A percentile compares a stretch with the other conserved stretches of the same genome.
Conservation (phyloP, 2,888 invertebrate species). For the Himalopsyche anomala region DNA sequence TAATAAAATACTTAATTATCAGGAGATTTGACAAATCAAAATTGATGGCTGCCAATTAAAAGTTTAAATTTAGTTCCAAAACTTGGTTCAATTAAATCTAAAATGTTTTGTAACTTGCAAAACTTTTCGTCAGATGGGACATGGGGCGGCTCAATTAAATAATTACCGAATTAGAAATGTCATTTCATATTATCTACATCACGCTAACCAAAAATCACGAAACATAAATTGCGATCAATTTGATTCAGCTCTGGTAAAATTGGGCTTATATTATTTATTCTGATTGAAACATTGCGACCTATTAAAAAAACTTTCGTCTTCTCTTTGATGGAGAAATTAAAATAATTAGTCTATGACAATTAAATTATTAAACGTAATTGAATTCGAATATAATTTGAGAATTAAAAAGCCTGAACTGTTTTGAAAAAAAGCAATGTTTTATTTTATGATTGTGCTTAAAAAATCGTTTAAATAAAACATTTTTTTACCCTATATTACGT, state of each 20-base stretch:
- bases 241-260: not conserved
- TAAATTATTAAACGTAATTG: not conserved
- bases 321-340: not conserved
- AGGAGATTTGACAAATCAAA: slow-evolving; percentile 2
- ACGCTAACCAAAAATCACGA: slow-evolving; percentile 30
- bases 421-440: no score
- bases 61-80: slow-evolving; percentile 6
- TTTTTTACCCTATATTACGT: no score
- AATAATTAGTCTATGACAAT: not conserved
- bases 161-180: slow-evolving; percentile 16
- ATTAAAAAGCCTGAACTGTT: no score
- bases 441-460: no score
- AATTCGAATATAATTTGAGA: no score
- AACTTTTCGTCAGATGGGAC: not conserved
- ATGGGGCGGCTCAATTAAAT: slow-evolving; percentile 3
- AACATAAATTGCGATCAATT: slow-evolving; percentile 12
- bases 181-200: slow-evolving; percentile 10
- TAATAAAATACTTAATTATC: not conserved
- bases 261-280: not conserved
- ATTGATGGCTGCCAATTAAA: not conserved
- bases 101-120: not conserved
- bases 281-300: slow-evolving; percentile 15
- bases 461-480: no score
- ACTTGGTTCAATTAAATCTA: slow-evolving; percentile 8
- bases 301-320: not conserved